phyloP scores from a whole-genome alignment of 2,888 invertebrate genomes.

The Synergus laeviventris region DNA sequence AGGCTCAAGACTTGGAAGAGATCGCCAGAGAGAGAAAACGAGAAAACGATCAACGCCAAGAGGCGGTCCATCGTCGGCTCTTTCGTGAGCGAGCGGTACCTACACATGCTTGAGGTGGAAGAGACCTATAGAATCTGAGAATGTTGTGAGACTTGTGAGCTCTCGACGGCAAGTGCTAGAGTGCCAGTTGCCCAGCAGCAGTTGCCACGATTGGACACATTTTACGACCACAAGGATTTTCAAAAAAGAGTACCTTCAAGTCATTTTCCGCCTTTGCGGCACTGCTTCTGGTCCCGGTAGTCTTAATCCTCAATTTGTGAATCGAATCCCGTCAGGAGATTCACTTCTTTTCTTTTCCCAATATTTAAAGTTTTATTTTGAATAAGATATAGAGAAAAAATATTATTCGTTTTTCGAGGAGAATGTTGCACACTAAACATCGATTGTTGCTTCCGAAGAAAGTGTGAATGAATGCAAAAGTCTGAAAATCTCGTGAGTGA shows the following conservation, averaged over 20 bases:
- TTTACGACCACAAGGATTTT: conserved; percentile 43
- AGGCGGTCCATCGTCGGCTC: conserved; percentile 31
- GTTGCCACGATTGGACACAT: conserved; percentile 69
- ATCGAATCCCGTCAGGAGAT: neutral
- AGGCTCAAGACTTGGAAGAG: conserved; percentile 5
- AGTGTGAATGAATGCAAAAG: conserved; percentile 43
- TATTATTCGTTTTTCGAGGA: neutral
- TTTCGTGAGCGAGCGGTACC: conserved; percentile 29
- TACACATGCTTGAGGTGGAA: conserved; percentile 28
- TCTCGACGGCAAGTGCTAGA: conserved; percentile 59
- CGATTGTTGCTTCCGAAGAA: conserved; percentile 53
- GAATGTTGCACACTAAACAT: conserved; percentile 40
- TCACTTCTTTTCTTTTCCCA: neutral
- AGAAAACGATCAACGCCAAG: conserved; percentile 27
- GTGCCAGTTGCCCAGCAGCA: conserved; percentile 71
- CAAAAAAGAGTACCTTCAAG: conserved; percentile 44
- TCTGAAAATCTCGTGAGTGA: conserved; percentile 35
- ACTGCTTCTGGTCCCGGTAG: conserved; percentile 47
- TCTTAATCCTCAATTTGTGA: neutral
- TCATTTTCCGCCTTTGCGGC: conserved; percentile 30
- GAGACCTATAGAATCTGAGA: conserved; percentile 23
- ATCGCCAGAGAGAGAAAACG: conserved; percentile 9
- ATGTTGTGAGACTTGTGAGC: conserved; percentile 16
- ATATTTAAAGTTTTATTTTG: neutral
- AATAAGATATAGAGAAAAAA: neutral